Base-by-base conservation (phyloP, 1,140 invertebrate species). In the Drosophila tani region DNA sequence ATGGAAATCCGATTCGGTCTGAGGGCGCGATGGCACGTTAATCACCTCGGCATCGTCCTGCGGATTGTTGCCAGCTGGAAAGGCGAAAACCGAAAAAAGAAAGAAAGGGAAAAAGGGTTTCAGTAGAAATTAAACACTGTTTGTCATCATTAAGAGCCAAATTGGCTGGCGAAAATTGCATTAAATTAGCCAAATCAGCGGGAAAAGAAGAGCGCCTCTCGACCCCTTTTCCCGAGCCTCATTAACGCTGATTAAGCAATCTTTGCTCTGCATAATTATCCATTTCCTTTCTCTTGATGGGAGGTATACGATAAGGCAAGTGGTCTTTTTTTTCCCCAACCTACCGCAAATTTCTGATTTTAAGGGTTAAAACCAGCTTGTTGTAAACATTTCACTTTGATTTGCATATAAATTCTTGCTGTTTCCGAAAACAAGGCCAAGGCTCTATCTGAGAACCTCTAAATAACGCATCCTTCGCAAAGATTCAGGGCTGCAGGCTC, bases 41-140 rank as follows among this genome's bases (percentile, higher is more conserved):
- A 92, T 77, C 45, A 91, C 75, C 62, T 92, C 91, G 40, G 75
- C 87, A 77, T 92, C 91, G 49, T 92, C 91, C 53, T 84, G 85
- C 5, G 87, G 91, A 27, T 71, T 82, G 51, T 49, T 80, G 47
- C 78, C 70, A 43, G 91, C 91, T 92, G 68, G 8, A 85, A 85
- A 12, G 7, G 12, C 12, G 15, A 15, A 27, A 62, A 75, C 43
- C 21, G 21, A 32, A 19, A 63, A n/a, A 38, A n/a, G 5, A 24
- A 11, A 27, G 63, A n/a, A 2, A 56, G n/a, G n/a, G n/a, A 40
- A 56, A 56, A 58, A 51, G 41, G 59, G 45, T 50, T 65, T 38
- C 32, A 45, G 45, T 43, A 7, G 40, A 27, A 83, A 81, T 55
- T 47, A 64, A 69, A 49, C 73, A 57, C 53, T 83, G 76, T 69